Base-by-base conservation (phyloP, 1,140 invertebrate genomes). In the Drosophila nebulosa region DNA sequence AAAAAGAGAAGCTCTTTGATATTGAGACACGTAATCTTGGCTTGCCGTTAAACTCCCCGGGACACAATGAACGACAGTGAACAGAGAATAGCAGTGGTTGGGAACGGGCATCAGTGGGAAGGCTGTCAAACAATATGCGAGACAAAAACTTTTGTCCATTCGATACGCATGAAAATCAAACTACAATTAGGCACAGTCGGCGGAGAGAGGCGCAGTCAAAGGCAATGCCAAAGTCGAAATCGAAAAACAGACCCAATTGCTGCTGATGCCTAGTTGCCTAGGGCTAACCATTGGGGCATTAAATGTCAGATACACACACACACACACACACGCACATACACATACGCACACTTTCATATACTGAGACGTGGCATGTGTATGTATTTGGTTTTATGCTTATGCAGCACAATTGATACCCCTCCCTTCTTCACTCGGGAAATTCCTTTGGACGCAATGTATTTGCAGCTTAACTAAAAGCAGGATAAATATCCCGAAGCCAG, bases 101-200 rank as follows among this genome's bases (percentile, higher is more conserved):
- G n/a, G n/a, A n/a, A n/a, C n/a, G 14, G 36, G 12, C 60, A 68
- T 50, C 50, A 65, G 63, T 75, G 39, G 12, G 14, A 42, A 16
- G 39, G 39, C 39, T 18, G 39, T 42, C 39, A 42, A 42, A 42
- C 39, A 42, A 42, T 18, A 18, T 42, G 14, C 39, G 39, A 42
- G 7, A 10, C 46, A 50, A 53, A 39, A 74, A 64, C 70, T 72
- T 85, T 72, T 59, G n/a, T 60, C n/a, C 81, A 78, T 88, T 86
- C 83, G 78, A 83, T 88, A 78, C 84, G 83, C 68, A 78, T 78
- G 72, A 74, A 88, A 86, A 86, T 86, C 83, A 86, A 86, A 86
- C 78, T 78, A 86, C 83, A 86, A 86, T 86, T 86, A 86, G 75
- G 74, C 73, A 53, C 78, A 88, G 51, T 60, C 73, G 52, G 26